Conservation (phyloP, 2,113 vertebrate genomes). For the Myotis lucifugus region DNA sequence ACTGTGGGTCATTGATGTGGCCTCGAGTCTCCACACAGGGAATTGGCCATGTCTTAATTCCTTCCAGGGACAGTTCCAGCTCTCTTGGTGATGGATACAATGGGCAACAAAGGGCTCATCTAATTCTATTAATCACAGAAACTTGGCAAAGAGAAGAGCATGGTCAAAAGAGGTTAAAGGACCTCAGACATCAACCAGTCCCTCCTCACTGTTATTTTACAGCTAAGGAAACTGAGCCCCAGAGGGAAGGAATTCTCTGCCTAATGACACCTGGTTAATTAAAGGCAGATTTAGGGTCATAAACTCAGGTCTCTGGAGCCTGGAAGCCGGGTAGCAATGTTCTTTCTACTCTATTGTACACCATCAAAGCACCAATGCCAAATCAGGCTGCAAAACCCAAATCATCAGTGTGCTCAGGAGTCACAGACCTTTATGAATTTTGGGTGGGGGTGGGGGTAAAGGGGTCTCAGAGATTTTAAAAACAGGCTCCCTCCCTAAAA, state of each 20-base stretch:
- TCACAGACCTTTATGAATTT: background rate
- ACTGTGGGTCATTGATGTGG: background rate
- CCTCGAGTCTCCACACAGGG: background rate
- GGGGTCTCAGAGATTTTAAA: background rate
- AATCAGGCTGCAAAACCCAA: background rate
- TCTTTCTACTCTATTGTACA: conserved; percentile 27
- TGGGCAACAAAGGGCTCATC: conserved; percentile 46
- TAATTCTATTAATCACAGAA: conserved; percentile 67
- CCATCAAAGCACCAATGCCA: conserved; percentile 29
- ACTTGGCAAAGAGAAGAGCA: conserved; percentile 50
- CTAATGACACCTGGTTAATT: conserved; percentile 71
- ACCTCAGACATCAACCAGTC: conserved; percentile 33
- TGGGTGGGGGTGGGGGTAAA: background rate
- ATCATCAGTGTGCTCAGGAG: background rate
- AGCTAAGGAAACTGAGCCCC: conserved; percentile 72
- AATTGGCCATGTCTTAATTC: background rate
- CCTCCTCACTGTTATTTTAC: conserved; percentile 52
- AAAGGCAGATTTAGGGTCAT: conserved; percentile 61
- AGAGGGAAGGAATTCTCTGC: conserved; percentile 63
- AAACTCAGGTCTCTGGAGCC: conserved; percentile 46
- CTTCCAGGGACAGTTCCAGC: background rate
- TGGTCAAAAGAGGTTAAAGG: conserved; percentile 39
- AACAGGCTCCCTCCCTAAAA: background rate
- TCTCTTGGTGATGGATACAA: conserved; percentile 32
- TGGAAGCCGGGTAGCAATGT: background rate